Evolutionary conservation across 2,888 invertebrate genomes (phyloP).

Genomic region (Xanthorhoe designata): DNA sequence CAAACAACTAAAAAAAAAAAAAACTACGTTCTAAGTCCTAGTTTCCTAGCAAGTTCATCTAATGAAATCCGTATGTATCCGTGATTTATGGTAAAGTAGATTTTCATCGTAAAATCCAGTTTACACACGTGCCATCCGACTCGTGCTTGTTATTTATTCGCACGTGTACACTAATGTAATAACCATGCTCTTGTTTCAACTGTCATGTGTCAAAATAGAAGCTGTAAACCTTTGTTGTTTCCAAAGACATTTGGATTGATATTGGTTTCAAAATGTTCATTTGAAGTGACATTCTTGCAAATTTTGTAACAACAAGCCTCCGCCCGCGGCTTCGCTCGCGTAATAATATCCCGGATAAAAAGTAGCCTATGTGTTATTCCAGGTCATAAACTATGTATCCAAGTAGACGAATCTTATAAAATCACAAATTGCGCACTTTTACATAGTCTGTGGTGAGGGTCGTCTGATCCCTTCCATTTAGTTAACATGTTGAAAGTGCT

Average conservation of each 20-base stretch:
- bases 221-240: too few species aligned
- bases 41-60: not conserved
- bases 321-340: too few species aligned
- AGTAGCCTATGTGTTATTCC: too few species aligned
- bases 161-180: constrained; percentile 15
- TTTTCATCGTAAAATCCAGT: constrained; percentile 26
- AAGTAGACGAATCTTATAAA: not conserved
- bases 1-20: too few species aligned
- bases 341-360: too few species aligned
- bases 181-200: constrained; percentile 9
- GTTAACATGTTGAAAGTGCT: constrained; percentile 2
- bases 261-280: too few species aligned
- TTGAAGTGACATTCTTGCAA: too few species aligned
- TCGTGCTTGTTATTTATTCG: constrained; percentile 5
- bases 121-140: constrained; percentile 18
- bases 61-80: constrained; percentile 1
- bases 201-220: constrained; percentile 3
- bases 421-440: not conserved
- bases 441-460: not conserved
- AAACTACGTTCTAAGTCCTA: not conserved
- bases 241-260: too few species aligned
- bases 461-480: not conserved
- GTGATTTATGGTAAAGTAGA: constrained; percentile 12
- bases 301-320: too few species aligned
- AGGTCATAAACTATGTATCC: too few species aligned